Base-by-base conservation (phyloP, 1,140 invertebrate genomes). In the Notospermus geniculatus region DNA sequence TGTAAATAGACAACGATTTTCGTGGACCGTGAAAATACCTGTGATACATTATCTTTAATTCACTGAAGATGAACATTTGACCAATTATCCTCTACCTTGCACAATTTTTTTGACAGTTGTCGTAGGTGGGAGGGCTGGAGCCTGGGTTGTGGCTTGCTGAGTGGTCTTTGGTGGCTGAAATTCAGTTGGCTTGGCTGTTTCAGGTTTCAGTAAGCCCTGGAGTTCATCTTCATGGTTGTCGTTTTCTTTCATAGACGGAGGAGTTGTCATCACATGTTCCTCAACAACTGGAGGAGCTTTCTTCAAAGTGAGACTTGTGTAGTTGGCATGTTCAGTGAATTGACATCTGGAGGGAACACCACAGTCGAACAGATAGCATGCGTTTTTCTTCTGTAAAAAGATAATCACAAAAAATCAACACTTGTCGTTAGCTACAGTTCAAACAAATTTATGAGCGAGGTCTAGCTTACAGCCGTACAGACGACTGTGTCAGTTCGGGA, bases 291-390 rank as follows among this genome's bases (percentile, higher is more conserved):
- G 25, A 61, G 86, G 83, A 72, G 86, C 88, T 9, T 86, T 73
- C 13, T 87, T 87, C 50, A 93, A 80, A 46, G 93, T 86, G 29
- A 90, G 91, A 75, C 91, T 93, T n/a, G 89, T 92, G 78, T 94
- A 96, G 79, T 91, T 91, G 11, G 86, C 85, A 78, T 96, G 92
- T 43, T 86, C 85, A 1, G 91, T 93, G 72, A 96, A 96, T 83
- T 93, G 92, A 82, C 93, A 96, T 71, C 91, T 90, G 72, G 91
- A 89, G 0, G 89, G 87, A 23, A 89, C 86, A 0, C 92, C 92
- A 79, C 93, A 96, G 78, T 93, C 88, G 79, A 96, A 96, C 28
- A 95, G 82, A 75, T 95, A 96, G 79, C 93, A 96, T 71, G 90
- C 92, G 59, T 91, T 90, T 2, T 88, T 87, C 68, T 86, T 89